Conservation (phyloP, 2,113 vertebrate species). For the Nyctibius bracteatus region DNA sequence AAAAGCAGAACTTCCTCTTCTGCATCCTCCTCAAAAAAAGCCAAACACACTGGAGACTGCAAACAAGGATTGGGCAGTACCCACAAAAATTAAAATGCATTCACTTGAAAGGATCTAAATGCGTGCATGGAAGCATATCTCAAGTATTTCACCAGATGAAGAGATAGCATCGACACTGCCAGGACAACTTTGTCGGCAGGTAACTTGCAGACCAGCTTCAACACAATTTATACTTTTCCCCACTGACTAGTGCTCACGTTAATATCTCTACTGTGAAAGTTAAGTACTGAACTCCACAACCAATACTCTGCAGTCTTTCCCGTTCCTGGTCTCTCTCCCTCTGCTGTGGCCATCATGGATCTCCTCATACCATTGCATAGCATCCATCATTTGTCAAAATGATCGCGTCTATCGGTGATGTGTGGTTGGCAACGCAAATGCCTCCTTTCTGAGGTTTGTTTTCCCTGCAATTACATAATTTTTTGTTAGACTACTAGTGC, state of each 20-base stretch:
- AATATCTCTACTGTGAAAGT: neutral
- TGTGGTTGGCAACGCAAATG: constrained; percentile 97
- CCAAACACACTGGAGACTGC: neutral
- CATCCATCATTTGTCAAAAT: constrained; percentile 94
- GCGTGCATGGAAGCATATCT: accelerated
- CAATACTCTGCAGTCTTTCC: neutral
- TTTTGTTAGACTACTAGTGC: neutral
- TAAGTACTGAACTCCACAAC: neutral
- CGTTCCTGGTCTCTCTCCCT: neutral
- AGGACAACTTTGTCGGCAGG: neutral
- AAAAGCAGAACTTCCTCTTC: neutral
- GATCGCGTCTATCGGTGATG: constrained; percentile 91
- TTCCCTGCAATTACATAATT: constrained; percentile 75
- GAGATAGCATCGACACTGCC: neutral
- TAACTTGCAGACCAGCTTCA: neutral
- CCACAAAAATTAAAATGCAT: neutral
- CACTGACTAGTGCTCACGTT: neutral
- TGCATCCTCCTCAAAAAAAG: neutral
- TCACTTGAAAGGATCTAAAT: neutral
- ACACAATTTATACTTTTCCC: neutral
- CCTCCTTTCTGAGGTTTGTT: constrained; percentile 91
- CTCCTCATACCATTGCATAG: constrained; percentile 88
- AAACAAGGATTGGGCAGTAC: neutral
- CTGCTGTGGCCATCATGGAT: neutral
- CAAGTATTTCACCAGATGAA: neutral